Conservation (phyloP, 1,140 invertebrate species). For the Micrasema minimum region DNA sequence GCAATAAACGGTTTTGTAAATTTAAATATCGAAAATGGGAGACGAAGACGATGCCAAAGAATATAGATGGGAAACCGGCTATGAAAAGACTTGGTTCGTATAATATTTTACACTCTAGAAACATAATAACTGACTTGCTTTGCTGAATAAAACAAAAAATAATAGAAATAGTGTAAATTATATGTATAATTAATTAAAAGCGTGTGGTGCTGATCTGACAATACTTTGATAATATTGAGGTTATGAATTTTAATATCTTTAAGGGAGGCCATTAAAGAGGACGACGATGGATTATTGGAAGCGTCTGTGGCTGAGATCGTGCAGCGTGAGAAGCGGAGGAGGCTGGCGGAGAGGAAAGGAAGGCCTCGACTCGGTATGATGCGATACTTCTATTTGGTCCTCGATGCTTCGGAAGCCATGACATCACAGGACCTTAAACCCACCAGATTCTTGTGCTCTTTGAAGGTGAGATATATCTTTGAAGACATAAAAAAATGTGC, state of each 20-base stretch:
- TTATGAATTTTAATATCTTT: too few species aligned
- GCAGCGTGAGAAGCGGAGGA: slow-evolving; percentile 83
- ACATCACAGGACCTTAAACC: slow-evolving; percentile 94
- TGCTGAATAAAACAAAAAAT: too few species aligned
- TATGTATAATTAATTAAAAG: too few species aligned
- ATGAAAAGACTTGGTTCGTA: slow-evolving; percentile 93
- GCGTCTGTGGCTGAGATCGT: slow-evolving; percentile 90
- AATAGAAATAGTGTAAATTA: too few species aligned
- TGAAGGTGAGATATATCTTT: slow-evolving; percentile 82
- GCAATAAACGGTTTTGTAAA: too few species aligned
- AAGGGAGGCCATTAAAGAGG: slow-evolving; percentile 97
- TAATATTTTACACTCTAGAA: neutral
- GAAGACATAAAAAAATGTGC: neutral
- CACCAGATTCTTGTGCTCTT: slow-evolving; percentile 86
- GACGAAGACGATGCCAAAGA: slow-evolving; percentile 90
- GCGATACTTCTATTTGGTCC: slow-evolving; percentile 90
- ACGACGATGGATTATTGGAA: slow-evolving; percentile 91
- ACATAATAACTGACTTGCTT: too few species aligned
- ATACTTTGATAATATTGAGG: too few species aligned
- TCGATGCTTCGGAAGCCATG: slow-evolving; percentile 96
- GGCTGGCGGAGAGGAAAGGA: slow-evolving; percentile 78
- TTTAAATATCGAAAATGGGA: slow-evolving; percentile 59
- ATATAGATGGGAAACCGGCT: slow-evolving; percentile 97
- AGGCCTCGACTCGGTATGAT: slow-evolving; percentile 93
- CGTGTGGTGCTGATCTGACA: too few species aligned